Conservation (phyloP, 2,888 invertebrate genomes). For the Smittia aterrima region DNA sequence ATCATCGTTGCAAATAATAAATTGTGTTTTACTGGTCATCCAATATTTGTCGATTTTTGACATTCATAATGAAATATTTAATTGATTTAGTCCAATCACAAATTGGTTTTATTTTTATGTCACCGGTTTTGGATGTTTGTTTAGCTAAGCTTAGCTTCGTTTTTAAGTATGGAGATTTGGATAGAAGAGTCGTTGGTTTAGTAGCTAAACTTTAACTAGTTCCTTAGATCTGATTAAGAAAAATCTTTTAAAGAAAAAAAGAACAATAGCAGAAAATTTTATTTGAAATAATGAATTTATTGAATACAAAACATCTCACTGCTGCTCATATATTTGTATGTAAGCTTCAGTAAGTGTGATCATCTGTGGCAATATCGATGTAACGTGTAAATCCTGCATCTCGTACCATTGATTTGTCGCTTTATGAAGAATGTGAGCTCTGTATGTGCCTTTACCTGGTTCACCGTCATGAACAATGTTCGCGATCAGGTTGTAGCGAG, state of each 20-base stretch:
- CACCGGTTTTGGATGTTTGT: no score
- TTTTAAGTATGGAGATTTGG: background rate
- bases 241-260: no score
- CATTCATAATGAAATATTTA: background rate
- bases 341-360: slow-evolving; percentile 98
- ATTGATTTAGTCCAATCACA: background rate
- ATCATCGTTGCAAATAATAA: slow-evolving; percentile 1
- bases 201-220: background rate
- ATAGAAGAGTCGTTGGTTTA: background rate
- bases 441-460: slow-evolving; percentile 90
- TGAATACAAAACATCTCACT: background rate
- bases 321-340: slow-evolving; percentile 78
- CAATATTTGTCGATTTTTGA: background rate
- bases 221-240: no score
- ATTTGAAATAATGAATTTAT: no score
- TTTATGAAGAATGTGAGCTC: slow-evolving; percentile 89
- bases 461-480: slow-evolving; percentile 99
- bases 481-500: slow-evolving; percentile 95
- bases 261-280: no score
- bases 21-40: background rate
- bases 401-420: slow-evolving; percentile 83
- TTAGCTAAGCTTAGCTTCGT: background rate
- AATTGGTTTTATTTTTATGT: background rate
- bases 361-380: slow-evolving; percentile 98
- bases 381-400: slow-evolving; percentile 97